Base-by-base conservation (phyloP, 92 coral and sea anemone species). In the Heliopora coerulea region DNA sequence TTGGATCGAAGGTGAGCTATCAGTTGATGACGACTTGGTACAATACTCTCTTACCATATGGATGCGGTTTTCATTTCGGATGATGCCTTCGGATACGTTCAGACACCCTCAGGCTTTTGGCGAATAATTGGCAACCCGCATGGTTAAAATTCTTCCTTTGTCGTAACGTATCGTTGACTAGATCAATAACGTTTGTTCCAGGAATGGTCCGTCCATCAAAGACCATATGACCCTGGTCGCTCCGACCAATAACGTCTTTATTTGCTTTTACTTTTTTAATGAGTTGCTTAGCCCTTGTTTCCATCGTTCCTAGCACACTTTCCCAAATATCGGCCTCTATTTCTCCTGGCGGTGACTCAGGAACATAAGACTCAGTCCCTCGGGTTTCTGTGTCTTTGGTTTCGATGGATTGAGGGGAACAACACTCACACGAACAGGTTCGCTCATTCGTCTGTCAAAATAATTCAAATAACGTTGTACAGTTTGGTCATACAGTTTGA, bases 391-490 rank as follows among this genome's bases (percentile, higher is more conserved):
- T 19, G 10, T 68, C 44, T 15, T 48, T 25, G 27, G 46, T 23
- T 66, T 49, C 11, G 28, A 25, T 34, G 42, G 42, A 12, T 37
- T 37, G 5, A 37, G 42, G 42, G 42, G 42, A 32, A 27, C 74
- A 11, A 73, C 24, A 9, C 62, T 82, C 1, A 82, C 75, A 42
- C 41, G 62, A 25, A 77, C 56, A 24, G 83, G 83, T 18, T 83
- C 40, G 11, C 35, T 77, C 46, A 67, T 58, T 56, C 83, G 33
- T 46, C 68, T 57, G 52, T 83, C 60, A 11, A 78, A 83, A 62
- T 78, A 83, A 17, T 61, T 83, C 40, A 60, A 60, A 56, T 78
- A 83, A 27, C 64, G 62, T 60, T 75, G 81, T 1, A 75, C 28
- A 1, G 42, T 33, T 26, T 83, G 87, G 28, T 60, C 60, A 32